Conservation (phyloP, 2,888 invertebrate genomes). For the Melanostoma mellinum region DNA sequence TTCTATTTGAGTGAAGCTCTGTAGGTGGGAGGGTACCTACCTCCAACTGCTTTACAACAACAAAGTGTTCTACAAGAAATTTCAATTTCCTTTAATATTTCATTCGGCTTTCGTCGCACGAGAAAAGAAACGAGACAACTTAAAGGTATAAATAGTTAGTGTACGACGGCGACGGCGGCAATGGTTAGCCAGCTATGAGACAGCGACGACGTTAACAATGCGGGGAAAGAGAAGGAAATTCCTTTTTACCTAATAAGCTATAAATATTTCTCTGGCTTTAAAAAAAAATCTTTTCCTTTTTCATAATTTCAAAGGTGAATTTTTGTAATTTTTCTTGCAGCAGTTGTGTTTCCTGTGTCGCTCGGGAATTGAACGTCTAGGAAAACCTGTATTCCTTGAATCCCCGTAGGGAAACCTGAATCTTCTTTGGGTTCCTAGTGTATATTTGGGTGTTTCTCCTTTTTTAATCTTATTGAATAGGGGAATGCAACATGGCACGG, state of each 20-base stretch:
- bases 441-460: too few relatives aligned
- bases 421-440: too few relatives aligned
- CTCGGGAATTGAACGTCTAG: slow-evolving; percentile 11
- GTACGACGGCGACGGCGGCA: too few relatives aligned
- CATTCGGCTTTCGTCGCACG: slow-evolving; percentile 39
- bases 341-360: slow-evolving; percentile 45
- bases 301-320: slow-evolving; percentile 37
- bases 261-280: slow-evolving; percentile 48
- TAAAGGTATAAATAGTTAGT: background rate
- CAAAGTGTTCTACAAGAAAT: slow-evolving; percentile 55
- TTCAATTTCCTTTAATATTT: slow-evolving; percentile 64
- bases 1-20: background rate
- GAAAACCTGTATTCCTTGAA: slow-evolving; percentile 2
- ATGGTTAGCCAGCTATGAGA: too few relatives aligned
- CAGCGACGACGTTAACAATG: too few relatives aligned
- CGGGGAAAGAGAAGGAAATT: background rate
- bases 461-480: too few relatives aligned
- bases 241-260: slow-evolving; percentile 64
- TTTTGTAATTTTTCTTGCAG: slow-evolving; percentile 1
- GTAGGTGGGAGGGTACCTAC: background rate
- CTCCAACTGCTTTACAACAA: background rate
- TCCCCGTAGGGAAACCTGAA: too few relatives aligned
- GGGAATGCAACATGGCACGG: too few relatives aligned
- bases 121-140: slow-evolving; percentile 7
- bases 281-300: slow-evolving; percentile 29